Evolutionary conservation across 2,113 vertebrate species (phyloP), one percentile per base, ranked within the genome.

Genomic region (Recurvirostra avosetta): DNA sequence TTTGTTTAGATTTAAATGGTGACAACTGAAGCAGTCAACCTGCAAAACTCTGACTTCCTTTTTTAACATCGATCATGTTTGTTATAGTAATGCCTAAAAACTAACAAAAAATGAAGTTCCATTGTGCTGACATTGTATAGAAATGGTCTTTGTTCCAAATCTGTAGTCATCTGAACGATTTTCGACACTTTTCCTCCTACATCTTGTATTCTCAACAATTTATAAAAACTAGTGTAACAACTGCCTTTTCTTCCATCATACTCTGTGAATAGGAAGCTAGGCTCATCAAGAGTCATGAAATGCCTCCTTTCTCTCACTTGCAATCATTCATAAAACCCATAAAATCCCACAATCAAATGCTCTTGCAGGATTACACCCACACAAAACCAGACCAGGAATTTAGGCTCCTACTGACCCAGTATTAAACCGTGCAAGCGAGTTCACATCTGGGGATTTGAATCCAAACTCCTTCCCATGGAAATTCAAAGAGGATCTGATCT

Each of bases 401-500:
- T 55, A 93, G 88, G 41, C 49, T 93, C 40, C 79, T 89, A 19
- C 86, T 95, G 94, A 91, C 86, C 88, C 73, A 89, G 90, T 91
- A 96, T 94, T 96, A 92, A 96, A 84, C 34, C 2, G 3, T 43
- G 68, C 65, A 91, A 77, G 78, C 0, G 0, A 13, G 41, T 91
- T 95, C 68, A 61, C 27, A 68, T 85, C 86, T 89, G 70, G 36
- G 80, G 80, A 94, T 87, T 96, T 97, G 83, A 95, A 89, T 94
- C 20, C 90, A 74, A 94, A 93, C 75, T 76, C 29, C 32, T 85
- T 94, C 83, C 53, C 66, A 68, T 0, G 75, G 49, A 94, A 95
- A 96, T 94, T 92, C 76, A 94, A 91, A 96, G 86, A 85, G 83
- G 92, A 87, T 89, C 83, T 89, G 86, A 81, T 84, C 43, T 61